These are phyloP conservation scores for Emmelina monodactyla DNA, from an alignment of 2,888 invertebrate species.

Conservation along the genomic window DNA sequence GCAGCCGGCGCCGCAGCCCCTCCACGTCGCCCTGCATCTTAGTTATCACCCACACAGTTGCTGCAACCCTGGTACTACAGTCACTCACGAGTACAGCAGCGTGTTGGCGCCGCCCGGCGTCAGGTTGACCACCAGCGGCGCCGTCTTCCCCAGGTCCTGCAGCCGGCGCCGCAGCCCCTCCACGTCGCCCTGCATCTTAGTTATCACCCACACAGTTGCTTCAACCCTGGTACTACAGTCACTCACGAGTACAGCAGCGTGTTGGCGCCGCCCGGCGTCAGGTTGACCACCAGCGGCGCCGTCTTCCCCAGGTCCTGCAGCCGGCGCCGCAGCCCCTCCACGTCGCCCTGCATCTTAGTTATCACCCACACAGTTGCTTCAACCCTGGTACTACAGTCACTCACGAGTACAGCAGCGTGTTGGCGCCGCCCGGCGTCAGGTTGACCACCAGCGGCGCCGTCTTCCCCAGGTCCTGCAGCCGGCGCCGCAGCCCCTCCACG, in stretches of 20 bases:
- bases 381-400: too few species aligned
- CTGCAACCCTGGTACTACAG: too few species aligned
- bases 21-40: conserved; percentile 75
- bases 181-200: conserved; percentile 77
- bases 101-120: conserved; percentile 90
- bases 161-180: conserved; percentile 71
- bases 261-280: conserved; percentile 88
- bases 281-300: conserved; percentile 80
- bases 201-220: too few species aligned
- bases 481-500: conserved; percentile 68
- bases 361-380: too few species aligned
- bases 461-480: conserved; percentile 70
- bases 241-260: conserved; percentile 86
- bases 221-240: too few species aligned
- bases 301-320: conserved; percentile 71
- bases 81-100: conserved; percentile 83
- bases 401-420: conserved; percentile 86
- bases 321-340: conserved; percentile 69
- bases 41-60: too few species aligned
- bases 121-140: conserved; percentile 82
- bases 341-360: conserved; percentile 80
- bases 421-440: conserved; percentile 87
- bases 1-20: conserved; percentile 71
- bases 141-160: conserved; percentile 69
- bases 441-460: conserved; percentile 81